phyloP scores from a whole-genome alignment of 37 sponge, comb jelly and placozoan species.

The Agelas oroides region DNA sequence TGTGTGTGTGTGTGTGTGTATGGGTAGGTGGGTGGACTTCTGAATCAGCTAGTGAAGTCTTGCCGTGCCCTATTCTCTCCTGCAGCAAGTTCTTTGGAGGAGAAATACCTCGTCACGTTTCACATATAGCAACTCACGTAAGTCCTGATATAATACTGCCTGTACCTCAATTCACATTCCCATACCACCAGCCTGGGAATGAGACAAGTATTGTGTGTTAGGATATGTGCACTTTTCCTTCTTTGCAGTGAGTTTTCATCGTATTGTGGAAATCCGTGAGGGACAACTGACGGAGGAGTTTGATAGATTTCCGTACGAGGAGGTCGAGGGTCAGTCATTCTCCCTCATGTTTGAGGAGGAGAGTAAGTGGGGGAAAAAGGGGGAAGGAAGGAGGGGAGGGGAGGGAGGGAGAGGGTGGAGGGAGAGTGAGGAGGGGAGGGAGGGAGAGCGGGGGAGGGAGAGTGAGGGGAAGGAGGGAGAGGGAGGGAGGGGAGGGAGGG shows the following conservation, averaged over 20 bases:
- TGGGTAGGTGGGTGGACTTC: too few relatives aligned
- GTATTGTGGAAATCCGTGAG: slow-evolving; percentile 63
- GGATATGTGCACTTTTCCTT: too few relatives aligned
- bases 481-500: too few relatives aligned
- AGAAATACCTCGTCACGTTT: neutral
- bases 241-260: slow-evolving; percentile 50
- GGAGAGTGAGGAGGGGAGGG: too few relatives aligned
- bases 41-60: neutral
- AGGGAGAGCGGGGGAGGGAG: too few relatives aligned
- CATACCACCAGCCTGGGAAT: neutral
- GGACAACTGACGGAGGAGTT: slow-evolving; percentile 75
- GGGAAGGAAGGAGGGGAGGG: too few relatives aligned
- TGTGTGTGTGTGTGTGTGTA: too few relatives aligned
- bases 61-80: neutral
- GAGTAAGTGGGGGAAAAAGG: slow-evolving; percentile 34
- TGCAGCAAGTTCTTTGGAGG: slow-evolving; percentile 48
- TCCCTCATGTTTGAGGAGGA: slow-evolving; percentile 77
- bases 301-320: slow-evolving; percentile 75
- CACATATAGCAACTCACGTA: slow-evolving; percentile 8
- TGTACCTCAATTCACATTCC: too few relatives aligned
- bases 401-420: too few relatives aligned
- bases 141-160: too few relatives aligned
- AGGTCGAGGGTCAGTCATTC: slow-evolving; percentile 67
- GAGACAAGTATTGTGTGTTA: too few relatives aligned
- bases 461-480: too few relatives aligned